Evolutionary conservation across 2,797 vertebrate genomes (phyloP).

Genomic region (Cheracebus regulus): DNA sequence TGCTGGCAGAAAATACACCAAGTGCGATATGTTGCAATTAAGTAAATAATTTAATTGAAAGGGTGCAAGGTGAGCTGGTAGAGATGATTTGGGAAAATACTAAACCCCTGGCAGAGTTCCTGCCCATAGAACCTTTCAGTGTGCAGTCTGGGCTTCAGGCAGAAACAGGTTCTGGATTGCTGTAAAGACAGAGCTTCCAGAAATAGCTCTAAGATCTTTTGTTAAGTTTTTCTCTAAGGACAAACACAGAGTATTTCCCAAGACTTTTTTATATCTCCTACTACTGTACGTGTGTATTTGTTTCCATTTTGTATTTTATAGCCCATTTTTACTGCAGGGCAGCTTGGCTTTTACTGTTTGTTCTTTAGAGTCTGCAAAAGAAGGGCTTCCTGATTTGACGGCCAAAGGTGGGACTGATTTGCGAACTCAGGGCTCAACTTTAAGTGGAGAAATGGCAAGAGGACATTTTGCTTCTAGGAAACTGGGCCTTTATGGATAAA

Average conservation of each 20-base stretch:
- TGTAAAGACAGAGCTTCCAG: too few species aligned
- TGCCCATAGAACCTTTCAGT: not conserved
- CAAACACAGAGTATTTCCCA: not conserved
- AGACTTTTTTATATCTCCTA: not conserved
- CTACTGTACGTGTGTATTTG: not conserved
- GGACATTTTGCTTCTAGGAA: not conserved
- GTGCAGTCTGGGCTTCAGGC: not conserved
- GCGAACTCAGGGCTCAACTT: not conserved
- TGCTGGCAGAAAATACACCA: not conserved
- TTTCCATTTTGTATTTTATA: not conserved
- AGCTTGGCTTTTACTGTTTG: not conserved
- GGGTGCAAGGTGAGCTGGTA: not conserved
- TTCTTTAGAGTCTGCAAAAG: not conserved
- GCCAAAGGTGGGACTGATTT: not conserved
- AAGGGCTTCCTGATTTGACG: not conserved
- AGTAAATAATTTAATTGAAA: not conserved
- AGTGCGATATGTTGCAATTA: not conserved
- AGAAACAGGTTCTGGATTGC: not conserved
- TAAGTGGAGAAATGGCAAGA: not conserved
- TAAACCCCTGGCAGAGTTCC: not conserved
- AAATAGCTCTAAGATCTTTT: not conserved
- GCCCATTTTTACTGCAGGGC: not conserved
- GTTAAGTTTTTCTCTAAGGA: not conserved
- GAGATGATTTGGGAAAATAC: not conserved
- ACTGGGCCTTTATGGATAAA: not conserved